Evolutionary conservation across 2,888 invertebrate genomes (phyloP), one percentile per base, ranked within the genome.

Genomic region (Dryobota labecula): DNA sequence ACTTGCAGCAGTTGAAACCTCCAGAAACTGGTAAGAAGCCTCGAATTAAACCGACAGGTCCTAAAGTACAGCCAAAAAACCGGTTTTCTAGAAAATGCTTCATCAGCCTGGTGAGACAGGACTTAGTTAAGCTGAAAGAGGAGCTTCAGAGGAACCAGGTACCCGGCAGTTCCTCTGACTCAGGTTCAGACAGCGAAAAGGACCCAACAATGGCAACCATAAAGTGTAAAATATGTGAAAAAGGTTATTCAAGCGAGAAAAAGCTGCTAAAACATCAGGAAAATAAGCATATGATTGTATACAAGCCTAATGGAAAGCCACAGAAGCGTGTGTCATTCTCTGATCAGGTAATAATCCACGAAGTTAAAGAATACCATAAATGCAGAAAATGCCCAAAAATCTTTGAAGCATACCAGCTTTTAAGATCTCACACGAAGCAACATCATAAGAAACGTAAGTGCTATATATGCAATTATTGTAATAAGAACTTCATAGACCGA

Each of bases 381-480:
- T 95, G 96, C 75, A 88, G 94, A 30, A 95, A 95, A 76, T 96
- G 95, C 58, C 84, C 93, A 0, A 92, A 90, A 67, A 92, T 94
- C 73, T 95, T 93, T 77, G 90, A 93, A 77, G 77, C 88, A 2
- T 93, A 95, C 66, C 83, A 87, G 61, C 83, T 84, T 0, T 78
- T 96, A 2, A 93, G 92, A 67, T 60, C 38, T 0, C 96, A 95
- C 36, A 93, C 90, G 87, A 94, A 91, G 73, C 80, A 82, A 2
- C 77, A 82, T 1, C 95, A 96, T 67, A 94, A 91, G 76, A 95
- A 95, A 79, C 91, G 94, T 11, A 95, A 93, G 84, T 93, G 93
- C 63, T 96, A 95, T 68, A 92, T 94, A n/a, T 96, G 95, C 73
- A 83, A 94, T 74, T 95, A 95, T 68, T 96, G 95, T 71, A 84